Base-by-base conservation (phyloP, 2,888 invertebrate species). In the Drosophila hamatofila region DNA sequence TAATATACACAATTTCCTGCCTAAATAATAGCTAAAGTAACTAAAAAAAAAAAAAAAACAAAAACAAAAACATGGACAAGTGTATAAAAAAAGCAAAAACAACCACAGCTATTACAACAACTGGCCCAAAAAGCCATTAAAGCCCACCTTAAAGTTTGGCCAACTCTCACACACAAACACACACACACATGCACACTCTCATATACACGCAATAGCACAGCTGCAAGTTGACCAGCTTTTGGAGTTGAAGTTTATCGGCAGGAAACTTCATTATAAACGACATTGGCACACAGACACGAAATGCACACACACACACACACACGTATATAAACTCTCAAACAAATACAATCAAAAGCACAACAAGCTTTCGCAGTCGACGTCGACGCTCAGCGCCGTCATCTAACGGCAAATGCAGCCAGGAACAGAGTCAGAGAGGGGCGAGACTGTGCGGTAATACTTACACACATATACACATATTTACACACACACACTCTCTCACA, bases 251-350 rank as follows among this genome's bases (percentile, higher is more conserved):
- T 85, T 78, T 83, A 87, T 83, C 87, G 85, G 78, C 87, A 83
- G 89, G 85, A 88, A 88, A 89, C 87, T 89, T 85, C 85, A 87
- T 85, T 85, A 87, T 79, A 88, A 89, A 79, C 84, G 79, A 82
- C 86, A 86, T 88, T 87, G 87, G 82, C 72, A 85, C 79, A 80
- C 72, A 78, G 72, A 76, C 65, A 79, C 42, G 56, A 48, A 49
- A 54, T 54, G 44, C 60, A 75, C 57, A 56, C 54, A 46, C 42
- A 63, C 52, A 66, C 39, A 54, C 55, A 48, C 37, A n/a, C 16
- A 44, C 23, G 21, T 16, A 16, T 27, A 48, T 1, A 49, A 39
- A 54, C 52, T 44, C 42, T 48, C 14, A 59, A 23, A 52, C 33
- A 52, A 35, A 52, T 35, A 23, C 52, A 23, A 35, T 11, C 42